Conservation (phyloP, 2,888 invertebrate genomes). For the Muscina levida region DNA sequence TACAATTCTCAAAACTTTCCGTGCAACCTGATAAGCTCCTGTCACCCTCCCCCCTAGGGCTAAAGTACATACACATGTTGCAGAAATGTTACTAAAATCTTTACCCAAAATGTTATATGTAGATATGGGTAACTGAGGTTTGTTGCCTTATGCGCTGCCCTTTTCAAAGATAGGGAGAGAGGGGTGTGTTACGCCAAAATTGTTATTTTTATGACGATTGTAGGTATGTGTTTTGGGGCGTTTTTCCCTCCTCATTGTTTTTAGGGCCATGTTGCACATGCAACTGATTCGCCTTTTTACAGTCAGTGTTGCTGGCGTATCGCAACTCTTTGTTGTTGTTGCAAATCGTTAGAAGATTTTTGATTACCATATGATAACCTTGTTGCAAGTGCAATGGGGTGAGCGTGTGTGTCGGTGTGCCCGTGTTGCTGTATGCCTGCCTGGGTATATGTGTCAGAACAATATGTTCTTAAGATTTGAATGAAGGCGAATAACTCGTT, state of each 20-base stretch:
- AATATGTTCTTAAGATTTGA: conserved; percentile 7
- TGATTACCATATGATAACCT: conserved; percentile 52
- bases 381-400: conserved; percentile 37
- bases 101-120: background rate
- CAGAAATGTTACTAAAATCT: background rate
- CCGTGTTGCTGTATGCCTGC: background rate
- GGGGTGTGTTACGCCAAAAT: too few species aligned
- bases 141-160: too few species aligned
- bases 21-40: too few species aligned
- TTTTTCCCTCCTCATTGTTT: too few species aligned
- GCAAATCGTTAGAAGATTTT: background rate
- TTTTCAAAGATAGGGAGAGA: too few species aligned
- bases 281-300: conserved; percentile 32
- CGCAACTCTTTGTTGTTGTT: background rate
- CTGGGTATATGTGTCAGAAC: background rate
- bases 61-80: too few species aligned
- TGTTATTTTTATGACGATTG: conserved; percentile 19
- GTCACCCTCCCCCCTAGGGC: too few species aligned
- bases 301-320: background rate
- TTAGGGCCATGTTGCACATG: conserved; percentile 43
- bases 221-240: background rate
- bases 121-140: conserved; percentile 14
- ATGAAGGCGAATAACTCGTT: too few species aligned
- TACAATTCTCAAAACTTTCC: too few species aligned
- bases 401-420: background rate